Evolutionary conservation across 1,140 invertebrate species (phyloP).

Genomic region (Choristoneura fumiferana): DNA sequence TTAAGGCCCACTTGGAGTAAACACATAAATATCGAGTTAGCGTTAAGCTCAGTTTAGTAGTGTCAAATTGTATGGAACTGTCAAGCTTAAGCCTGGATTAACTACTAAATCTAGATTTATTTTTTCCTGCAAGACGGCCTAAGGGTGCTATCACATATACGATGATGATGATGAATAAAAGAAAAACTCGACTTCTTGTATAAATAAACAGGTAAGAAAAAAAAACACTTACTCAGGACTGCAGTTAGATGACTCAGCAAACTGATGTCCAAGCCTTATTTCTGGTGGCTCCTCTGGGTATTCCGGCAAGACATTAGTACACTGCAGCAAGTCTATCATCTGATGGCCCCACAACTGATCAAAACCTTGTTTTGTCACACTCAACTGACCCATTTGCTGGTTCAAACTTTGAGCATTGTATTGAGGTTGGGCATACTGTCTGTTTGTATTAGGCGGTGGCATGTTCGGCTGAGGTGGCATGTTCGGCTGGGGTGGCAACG

Average conservation of each 20-base stretch:
- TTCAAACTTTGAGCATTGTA: conserved; percentile 73
- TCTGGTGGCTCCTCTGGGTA: conserved; percentile 89
- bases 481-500: conserved; percentile 51
- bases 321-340: conserved; percentile 90
- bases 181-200: too few relatives aligned
- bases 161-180: too few relatives aligned
- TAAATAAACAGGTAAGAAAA: conserved; percentile 21
- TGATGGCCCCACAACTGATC: conserved; percentile 90
- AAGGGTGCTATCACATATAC: too few relatives aligned
- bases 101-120: too few relatives aligned
- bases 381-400: conserved; percentile 80
- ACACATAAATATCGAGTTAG: too few relatives aligned
- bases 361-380: conserved; percentile 85
- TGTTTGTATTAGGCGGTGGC: conserved; percentile 61
- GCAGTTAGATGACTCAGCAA: conserved; percentile 91
- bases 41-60: too few relatives aligned
- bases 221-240: conserved; percentile 87
- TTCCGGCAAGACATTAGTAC: conserved; percentile 89
- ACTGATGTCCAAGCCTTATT: conserved; percentile 89
- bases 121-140: too few relatives aligned
- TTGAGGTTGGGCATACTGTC: conserved; percentile 55
- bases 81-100: too few relatives aligned
- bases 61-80: too few relatives aligned
- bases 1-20: too few relatives aligned
- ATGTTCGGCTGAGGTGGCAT: too few relatives aligned